Evolutionary conservation across 1,140 invertebrate species (phyloP).

Genomic region (Microplitis demolitor): DNA sequence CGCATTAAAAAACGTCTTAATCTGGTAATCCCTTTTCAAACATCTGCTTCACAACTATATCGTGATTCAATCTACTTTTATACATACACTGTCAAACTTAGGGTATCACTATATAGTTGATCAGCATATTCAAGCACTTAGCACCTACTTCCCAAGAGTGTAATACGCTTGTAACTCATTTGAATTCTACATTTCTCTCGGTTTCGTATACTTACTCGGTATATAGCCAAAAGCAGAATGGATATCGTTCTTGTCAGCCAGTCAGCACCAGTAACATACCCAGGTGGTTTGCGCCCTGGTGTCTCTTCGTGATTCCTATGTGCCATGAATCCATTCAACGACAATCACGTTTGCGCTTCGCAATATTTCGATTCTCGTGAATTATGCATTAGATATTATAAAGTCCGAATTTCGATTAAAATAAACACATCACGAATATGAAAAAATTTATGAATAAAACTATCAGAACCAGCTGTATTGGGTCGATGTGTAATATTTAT

Average conservation of each 20-base stretch:
- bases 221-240: conserved; percentile 26
- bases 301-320: neutral
- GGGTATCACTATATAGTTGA: conserved; percentile 49
- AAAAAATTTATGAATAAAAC: neutral
- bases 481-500: neutral
- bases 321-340: neutral
- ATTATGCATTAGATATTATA: conserved; percentile 17
- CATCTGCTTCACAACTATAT: conserved; percentile 23
- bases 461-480: neutral
- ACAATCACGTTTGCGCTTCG: neutral
- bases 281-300: neutral
- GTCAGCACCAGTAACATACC: neutral
- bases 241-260: conserved; percentile 35
- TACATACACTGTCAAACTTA: neutral
- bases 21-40: neutral
- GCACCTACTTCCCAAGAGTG: conserved; percentile 61
- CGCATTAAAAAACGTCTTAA: neutral
- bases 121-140: conserved; percentile 62
- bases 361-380: conserved; percentile 15
- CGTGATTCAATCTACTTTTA: conserved; percentile 38
- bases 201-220: conserved; percentile 26
- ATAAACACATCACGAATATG: neutral
- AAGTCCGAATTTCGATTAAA: conserved; percentile 14
- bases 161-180: conserved; percentile 60
- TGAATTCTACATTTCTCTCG: conserved; percentile 60